Percentiles rank a stretch among this genome's conserved stretches.
phyloP scores from a whole-genome alignment of 2,888 invertebrate genomes.

The Lapara coniferarum region DNA sequence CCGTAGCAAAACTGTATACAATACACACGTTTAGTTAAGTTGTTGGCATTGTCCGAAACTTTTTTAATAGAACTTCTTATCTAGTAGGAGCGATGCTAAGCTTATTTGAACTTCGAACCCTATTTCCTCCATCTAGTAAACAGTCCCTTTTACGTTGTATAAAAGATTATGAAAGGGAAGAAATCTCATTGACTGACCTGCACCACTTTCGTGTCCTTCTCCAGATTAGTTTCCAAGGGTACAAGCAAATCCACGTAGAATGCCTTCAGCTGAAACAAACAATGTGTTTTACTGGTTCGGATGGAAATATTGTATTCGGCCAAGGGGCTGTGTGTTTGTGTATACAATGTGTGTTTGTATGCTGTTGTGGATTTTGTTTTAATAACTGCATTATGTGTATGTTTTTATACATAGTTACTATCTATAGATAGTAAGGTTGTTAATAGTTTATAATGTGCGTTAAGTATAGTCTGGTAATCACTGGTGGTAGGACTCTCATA shows the following conservation, averaged over 20 bases:
- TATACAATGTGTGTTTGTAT: neutral
- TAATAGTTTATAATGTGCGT: too few species aligned
- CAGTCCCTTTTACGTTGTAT: slow-evolving; percentile 56
- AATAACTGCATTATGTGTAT: neutral
- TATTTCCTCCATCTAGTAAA: slow-evolving; percentile 60
- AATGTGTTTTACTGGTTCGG: slow-evolving; percentile 47
- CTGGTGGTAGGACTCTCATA: too few species aligned
- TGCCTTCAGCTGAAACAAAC: slow-evolving; percentile 90
- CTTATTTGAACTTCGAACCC: slow-evolving; percentile 58
- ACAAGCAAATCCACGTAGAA: slow-evolving; percentile 97
- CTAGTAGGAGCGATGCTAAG: slow-evolving; percentile 54
- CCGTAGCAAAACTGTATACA: neutral
- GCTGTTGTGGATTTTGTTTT: neutral
- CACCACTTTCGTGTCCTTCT: slow-evolving; percentile 96
- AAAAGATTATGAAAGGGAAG: slow-evolving; percentile 61
- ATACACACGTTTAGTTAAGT: slow-evolving; percentile 9
- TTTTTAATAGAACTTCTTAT: slow-evolving; percentile 71
- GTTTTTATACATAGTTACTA: too few species aligned
- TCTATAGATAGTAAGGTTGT: too few species aligned
- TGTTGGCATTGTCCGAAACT: slow-evolving; percentile 45
- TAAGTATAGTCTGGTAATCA: neutral
- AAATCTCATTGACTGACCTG: slow-evolving; percentile 85
- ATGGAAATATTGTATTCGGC: slow-evolving; percentile 36
- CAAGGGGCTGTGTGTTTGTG: neutral
- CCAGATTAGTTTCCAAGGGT: slow-evolving; percentile 96